These are phyloP conservation scores for Laspeyria flexula DNA, from an alignment of 2,888 invertebrate genomes.

Conservation along the genomic window DNA sequence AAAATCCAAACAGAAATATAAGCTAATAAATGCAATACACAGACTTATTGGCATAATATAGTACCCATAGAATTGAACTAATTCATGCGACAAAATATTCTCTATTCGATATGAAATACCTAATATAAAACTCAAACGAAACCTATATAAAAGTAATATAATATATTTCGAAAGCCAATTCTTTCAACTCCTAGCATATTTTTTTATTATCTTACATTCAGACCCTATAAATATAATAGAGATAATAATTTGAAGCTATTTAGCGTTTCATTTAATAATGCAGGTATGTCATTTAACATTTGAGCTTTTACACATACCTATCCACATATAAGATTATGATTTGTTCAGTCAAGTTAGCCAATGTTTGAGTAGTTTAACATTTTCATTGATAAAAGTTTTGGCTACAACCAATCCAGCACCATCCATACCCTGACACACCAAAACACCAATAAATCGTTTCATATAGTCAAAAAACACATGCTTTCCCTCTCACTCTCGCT, in stretches of 20 bases:
- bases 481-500: not conserved
- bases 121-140: not conserved
- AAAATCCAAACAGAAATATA: slow-evolving; percentile 48
- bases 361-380: slow-evolving; percentile 23
- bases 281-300: slow-evolving; percentile 33
- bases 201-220: slow-evolving; percentile 25
- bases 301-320: slow-evolving; percentile 36
- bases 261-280: slow-evolving; percentile 20
- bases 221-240: slow-evolving; percentile 23
- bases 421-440: slow-evolving; percentile 64
- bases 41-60: slow-evolving; percentile 56
- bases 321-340: slow-evolving; percentile 28
- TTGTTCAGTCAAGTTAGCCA: slow-evolving; percentile 38
- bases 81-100: not conserved
- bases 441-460: slow-evolving; percentile 12
- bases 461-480: not conserved
- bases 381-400: slow-evolving; percentile 19
- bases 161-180: slow-evolving; percentile 9
- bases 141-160: not conserved
- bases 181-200: slow-evolving; percentile 20
- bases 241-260: slow-evolving; percentile 27
- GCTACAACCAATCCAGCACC: slow-evolving; percentile 61
- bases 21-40: slow-evolving; percentile 77
- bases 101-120: not conserved
- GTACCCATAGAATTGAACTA: not conserved